These are phyloP conservation scores for Cyanoderma ruficeps DNA, from an alignment of 2,113 vertebrate species.

Conservation along the genomic window DNA sequence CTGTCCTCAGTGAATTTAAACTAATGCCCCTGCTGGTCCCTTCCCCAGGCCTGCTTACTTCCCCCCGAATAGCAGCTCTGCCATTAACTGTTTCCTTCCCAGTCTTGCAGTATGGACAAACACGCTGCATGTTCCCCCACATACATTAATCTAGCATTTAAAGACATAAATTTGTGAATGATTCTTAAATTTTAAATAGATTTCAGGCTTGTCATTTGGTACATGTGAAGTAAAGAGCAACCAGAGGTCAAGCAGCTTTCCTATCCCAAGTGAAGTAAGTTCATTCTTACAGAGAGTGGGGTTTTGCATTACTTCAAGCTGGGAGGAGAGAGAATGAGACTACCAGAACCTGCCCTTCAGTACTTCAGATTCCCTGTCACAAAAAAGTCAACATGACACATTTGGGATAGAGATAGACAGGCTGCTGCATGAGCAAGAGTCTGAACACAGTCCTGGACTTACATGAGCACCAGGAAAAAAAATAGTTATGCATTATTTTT, in stretches of 20 bases:
- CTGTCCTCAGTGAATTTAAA: not conserved
- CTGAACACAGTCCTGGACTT: not conserved
- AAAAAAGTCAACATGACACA: not conserved
- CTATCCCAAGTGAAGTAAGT: not conserved
- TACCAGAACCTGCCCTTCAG: not conserved
- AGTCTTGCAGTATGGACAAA: not conserved
- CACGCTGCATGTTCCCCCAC: accelerated
- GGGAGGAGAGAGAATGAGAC: not conserved
- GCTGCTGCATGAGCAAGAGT: not conserved
- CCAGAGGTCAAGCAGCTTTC: not conserved
- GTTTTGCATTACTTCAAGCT: not conserved
- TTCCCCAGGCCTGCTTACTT: not conserved
- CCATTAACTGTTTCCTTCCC: not conserved
- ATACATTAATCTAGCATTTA: not conserved
- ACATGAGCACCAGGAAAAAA: not conserved
- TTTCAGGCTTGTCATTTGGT: not conserved
- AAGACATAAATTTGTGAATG: not conserved
- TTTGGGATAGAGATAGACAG: not conserved
- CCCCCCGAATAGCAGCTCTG: not conserved
- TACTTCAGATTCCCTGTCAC: not conserved
- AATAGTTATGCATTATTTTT: not conserved
- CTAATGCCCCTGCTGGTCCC: not conserved
- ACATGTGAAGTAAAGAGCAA: not conserved
- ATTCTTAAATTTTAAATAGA: not conserved
- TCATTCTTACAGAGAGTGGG: not conserved